Percentiles rank a stretch among this genome's conserved stretches.
Conservation (phyloP, 2,797 vertebrate species). For the Phyllotis vaccarum region DNA sequence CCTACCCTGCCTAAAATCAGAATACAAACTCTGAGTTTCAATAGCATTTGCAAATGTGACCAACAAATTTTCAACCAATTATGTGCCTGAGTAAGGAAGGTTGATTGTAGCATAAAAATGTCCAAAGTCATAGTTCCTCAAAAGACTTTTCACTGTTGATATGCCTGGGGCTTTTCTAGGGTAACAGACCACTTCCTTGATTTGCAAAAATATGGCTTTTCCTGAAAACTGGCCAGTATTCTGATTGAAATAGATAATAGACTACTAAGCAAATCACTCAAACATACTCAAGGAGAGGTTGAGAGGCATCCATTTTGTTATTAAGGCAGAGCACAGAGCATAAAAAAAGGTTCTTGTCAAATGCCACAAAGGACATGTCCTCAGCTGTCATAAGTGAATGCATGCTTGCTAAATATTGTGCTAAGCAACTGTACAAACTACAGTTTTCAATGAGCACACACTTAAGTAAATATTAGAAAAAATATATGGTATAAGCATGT, state of each 20-base stretch:
- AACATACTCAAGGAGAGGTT: not conserved
- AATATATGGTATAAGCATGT: not conserved
- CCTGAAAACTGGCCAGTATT: slow-evolving; percentile 1
- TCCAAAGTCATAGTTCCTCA: not conserved
- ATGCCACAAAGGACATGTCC: not conserved
- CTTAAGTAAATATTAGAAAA: slow-evolving; percentile 15
- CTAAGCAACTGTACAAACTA: not conserved
- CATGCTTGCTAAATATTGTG: not conserved
- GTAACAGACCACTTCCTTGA: slow-evolving; percentile 22
- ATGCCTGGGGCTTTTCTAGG: slow-evolving; percentile 3
- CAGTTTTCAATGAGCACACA: slow-evolving; percentile 1
- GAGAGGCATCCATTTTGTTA: not conserved
- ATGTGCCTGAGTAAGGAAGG: slow-evolving; percentile 32
- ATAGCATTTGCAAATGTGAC: not conserved
- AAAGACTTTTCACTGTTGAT: slow-evolving; percentile 45
- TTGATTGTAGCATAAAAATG: not conserved
- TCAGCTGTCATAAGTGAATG: not conserved
- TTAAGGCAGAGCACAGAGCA: not conserved
- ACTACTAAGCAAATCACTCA: not conserved
- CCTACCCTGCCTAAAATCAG: not conserved
- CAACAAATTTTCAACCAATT: not conserved
- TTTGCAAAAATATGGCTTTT: slow-evolving; percentile 57
- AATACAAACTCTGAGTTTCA: slow-evolving; percentile 34
- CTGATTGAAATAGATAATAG: slow-evolving; percentile 19
- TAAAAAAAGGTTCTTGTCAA: not conserved